phyloP scores from a whole-genome alignment of 2,113 vertebrate genomes.

The Tringa solitaria region DNA sequence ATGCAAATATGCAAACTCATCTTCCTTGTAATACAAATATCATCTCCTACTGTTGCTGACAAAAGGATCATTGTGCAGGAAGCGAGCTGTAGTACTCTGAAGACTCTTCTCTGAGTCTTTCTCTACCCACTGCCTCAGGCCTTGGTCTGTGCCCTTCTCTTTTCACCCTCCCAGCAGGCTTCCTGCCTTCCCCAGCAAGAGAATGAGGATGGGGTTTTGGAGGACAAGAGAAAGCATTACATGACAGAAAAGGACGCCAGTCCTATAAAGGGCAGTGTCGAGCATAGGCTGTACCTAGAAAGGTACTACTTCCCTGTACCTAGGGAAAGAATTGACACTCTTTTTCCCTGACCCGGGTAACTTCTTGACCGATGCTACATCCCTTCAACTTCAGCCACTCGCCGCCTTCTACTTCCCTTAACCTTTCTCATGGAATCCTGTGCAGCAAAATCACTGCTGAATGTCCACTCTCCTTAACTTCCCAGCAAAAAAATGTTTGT shows the following conservation, averaged over 20 bases:
- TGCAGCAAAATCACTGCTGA: neutral
- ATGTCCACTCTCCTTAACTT: neutral
- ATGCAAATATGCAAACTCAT: neutral
- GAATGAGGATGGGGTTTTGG: rapidly evolving
- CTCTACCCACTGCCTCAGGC: neutral
- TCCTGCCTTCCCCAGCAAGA: neutral
- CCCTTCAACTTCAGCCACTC: neutral
- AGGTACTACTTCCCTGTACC: too few species aligned
- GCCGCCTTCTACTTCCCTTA: neutral
- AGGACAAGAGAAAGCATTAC: neutral
- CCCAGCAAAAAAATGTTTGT: neutral
- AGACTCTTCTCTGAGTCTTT: neutral
- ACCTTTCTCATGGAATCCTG: neutral
- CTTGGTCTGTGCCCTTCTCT: neutral
- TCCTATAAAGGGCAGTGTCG: neutral
- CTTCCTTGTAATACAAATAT: neutral
- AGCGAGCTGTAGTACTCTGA: too few species aligned
- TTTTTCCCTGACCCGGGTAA: neutral
- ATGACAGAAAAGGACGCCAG: neutral
- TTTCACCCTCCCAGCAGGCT: neutral
- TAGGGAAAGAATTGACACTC: too few species aligned
- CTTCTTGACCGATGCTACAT: neutral
- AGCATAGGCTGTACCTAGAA: too few species aligned
- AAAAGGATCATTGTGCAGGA: neutral
- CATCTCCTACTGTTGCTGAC: neutral